A percentile compares a stretch with the other conserved stretches of the same genome.
Conservation (phyloP, 1,140 invertebrate species). For the Venturia canescens region DNA sequence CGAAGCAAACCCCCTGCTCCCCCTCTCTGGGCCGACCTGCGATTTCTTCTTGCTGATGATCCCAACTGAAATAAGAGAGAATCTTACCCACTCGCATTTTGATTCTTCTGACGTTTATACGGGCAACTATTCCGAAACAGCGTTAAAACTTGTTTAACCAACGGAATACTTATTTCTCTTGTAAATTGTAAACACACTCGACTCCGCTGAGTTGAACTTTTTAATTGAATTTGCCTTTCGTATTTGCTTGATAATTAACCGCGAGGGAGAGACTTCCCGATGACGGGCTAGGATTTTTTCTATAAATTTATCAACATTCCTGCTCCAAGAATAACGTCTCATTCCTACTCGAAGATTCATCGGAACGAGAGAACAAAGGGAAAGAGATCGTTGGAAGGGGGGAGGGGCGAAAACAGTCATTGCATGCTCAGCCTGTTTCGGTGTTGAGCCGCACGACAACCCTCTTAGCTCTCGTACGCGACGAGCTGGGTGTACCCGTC, state of each 20-base stretch:
- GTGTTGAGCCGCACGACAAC: slow-evolving; percentile 15
- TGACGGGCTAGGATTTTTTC: background rate
- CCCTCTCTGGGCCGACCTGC: background rate
- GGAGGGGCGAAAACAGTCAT: background rate
- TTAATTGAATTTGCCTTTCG: slow-evolving; percentile 61
- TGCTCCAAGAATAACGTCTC: background rate
- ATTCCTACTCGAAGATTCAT: background rate
- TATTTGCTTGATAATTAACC: slow-evolving; percentile 49
- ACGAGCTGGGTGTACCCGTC: background rate
- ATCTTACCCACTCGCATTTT: background rate
- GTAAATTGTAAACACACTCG: background rate
- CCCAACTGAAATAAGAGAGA: slow-evolving; percentile 8
- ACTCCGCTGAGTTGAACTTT: slow-evolving; percentile 50
- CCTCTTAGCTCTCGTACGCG: background rate
- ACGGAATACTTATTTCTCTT: background rate
- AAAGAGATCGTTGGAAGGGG: background rate
- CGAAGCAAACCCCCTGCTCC: background rate
- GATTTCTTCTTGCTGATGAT: slow-evolving; percentile 5
- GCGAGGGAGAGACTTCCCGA: background rate
- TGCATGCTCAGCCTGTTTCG: background rate
- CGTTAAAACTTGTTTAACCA: background rate
- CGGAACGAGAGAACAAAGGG: background rate
- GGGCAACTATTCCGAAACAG: slow-evolving; percentile 21
- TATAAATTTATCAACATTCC: background rate
- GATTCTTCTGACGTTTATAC: background rate